phyloP scores from a whole-genome alignment of 2,113 vertebrate species.

The Scomber japonicus region DNA sequence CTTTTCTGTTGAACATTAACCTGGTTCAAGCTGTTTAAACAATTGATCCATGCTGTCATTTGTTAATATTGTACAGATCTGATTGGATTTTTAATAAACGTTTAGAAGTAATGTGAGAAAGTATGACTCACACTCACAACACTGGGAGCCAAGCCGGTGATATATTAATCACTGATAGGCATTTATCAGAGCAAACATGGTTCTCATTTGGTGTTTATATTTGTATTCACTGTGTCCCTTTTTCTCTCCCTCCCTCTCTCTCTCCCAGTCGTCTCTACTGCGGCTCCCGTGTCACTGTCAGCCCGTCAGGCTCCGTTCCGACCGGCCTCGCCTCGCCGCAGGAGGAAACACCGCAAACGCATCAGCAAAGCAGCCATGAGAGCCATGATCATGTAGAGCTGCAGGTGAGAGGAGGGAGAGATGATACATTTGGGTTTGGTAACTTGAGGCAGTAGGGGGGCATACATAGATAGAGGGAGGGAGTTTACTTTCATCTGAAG shows the following conservation, averaged over 20 bases:
- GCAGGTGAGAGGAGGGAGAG: conserved; percentile 45
- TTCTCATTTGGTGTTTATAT: not conserved
- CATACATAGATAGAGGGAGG: too few relatives aligned
- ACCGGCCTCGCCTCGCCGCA: conserved; percentile 67
- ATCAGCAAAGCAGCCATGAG: conserved; percentile 85
- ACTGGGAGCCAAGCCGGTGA: too few relatives aligned
- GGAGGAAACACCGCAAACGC: conserved; percentile 79
- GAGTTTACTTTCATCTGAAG: not conserved
- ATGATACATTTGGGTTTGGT: not conserved
- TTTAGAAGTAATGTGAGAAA: too few relatives aligned
- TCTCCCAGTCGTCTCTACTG: conserved; percentile 38
- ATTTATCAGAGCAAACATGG: too few relatives aligned
- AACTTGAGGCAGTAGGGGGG: not conserved
- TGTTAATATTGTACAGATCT: too few relatives aligned
- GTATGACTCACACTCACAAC: too few relatives aligned
- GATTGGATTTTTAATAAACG: too few relatives aligned
- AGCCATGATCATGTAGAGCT: conserved; percentile 83
- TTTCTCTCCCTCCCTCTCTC: not conserved
- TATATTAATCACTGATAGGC: too few relatives aligned
- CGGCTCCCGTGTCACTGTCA: conserved; percentile 18
- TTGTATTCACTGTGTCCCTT: not conserved
- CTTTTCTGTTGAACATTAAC: too few relatives aligned
- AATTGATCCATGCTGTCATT: too few relatives aligned
- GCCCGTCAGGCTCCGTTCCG: conserved; percentile 59
- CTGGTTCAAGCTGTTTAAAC: too few relatives aligned